Percentiles rank a stretch among this genome's conserved stretches.
Conservation (phyloP, 2,888 invertebrate genomes). For the Gymnocheta viridis region DNA sequence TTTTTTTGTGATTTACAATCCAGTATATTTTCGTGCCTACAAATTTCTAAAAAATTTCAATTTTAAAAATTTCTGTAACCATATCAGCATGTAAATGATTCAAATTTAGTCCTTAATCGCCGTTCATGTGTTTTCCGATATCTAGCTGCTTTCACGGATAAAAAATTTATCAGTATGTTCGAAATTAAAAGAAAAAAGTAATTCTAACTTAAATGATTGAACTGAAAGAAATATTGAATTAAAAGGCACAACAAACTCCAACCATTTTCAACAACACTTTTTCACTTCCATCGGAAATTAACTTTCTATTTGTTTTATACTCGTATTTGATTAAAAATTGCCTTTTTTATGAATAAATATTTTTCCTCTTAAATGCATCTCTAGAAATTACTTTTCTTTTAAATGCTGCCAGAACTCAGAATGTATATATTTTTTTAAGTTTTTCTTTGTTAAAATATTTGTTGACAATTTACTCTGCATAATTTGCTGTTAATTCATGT, state of each 20-base stretch:
- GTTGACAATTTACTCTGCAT: slow-evolving; percentile 48
- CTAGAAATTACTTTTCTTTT: neutral
- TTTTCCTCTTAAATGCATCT: slow-evolving; percentile 31
- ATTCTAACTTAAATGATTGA: neutral
- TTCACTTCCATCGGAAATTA: no score
- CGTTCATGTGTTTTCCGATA: no score
- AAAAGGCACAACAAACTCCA: neutral
- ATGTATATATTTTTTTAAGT: neutral
- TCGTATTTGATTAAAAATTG: slow-evolving; percentile 2
- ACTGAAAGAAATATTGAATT: slow-evolving; percentile 43
- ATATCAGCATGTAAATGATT: no score
- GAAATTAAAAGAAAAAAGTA: no score
- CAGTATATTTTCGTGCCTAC: no score
- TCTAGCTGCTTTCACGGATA: no score
- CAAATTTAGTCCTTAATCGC: no score
- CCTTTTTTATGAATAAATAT: neutral
- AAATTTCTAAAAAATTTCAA: no score
- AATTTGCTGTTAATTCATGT: slow-evolving; percentile 61
- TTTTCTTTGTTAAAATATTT: slow-evolving; percentile 22
- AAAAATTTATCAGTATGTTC: no score
- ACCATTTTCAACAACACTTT: neutral
- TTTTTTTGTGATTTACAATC: no score
- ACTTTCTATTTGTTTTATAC: neutral
- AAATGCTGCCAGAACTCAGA: neutral
- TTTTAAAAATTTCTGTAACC: no score